These are phyloP conservation scores for Trogon melanurus DNA, from an alignment of 2,113 vertebrate species.

Conservation along the genomic window DNA sequence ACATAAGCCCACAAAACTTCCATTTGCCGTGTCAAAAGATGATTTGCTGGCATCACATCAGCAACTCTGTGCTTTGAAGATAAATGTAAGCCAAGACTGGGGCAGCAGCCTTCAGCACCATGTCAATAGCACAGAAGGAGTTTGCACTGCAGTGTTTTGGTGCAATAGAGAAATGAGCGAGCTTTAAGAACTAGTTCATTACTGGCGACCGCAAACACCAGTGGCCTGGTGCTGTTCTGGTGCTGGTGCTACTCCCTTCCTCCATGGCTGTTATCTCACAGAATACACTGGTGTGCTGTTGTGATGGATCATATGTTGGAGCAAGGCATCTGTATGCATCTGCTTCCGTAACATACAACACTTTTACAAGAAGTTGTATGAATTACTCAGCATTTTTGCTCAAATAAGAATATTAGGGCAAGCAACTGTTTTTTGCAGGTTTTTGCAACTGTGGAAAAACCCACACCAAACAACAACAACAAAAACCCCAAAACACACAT, in stretches of 20 bases:
- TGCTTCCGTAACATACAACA: neutral
- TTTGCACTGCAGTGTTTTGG: neutral
- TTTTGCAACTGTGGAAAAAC: neutral
- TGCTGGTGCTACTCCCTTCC: neutral
- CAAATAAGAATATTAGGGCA: neutral
- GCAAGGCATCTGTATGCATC: fast-evolving
- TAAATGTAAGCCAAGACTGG: neutral
- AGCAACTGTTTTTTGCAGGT: neutral
- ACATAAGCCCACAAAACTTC: neutral
- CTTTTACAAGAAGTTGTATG: neutral
- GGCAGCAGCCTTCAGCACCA: neutral
- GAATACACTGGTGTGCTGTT: neutral
- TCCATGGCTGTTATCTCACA: neutral
- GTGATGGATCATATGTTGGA: neutral
- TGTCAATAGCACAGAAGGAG: neutral
- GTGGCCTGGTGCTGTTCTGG: neutral
- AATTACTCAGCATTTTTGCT: neutral
- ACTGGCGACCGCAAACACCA: neutral
- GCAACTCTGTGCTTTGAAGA: neutral
- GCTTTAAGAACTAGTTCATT: neutral
- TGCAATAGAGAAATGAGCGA: neutral
- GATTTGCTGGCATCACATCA: slow-evolving; percentile 22
- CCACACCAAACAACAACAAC: too few species aligned
- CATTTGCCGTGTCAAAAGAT: slow-evolving; percentile 6
- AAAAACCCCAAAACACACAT: too few species aligned